Conservation (phyloP, 2,888 invertebrate genomes). For the Clepsis dumicolana region DNA sequence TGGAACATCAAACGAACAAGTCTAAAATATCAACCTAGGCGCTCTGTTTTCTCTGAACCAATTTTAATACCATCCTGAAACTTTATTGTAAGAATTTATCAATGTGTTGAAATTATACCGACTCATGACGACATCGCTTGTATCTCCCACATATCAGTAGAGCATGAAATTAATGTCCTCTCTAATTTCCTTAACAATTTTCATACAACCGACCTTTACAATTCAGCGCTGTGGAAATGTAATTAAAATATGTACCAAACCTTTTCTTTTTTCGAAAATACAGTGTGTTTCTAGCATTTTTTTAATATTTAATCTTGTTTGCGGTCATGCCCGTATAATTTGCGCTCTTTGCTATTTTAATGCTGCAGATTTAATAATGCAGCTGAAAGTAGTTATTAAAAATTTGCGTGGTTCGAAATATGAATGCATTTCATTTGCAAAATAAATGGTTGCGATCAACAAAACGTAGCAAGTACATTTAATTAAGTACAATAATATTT, state of each 20-base stretch:
- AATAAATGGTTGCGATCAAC: neutral
- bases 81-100: slow-evolving; percentile 4
- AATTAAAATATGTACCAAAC: slow-evolving; percentile 33
- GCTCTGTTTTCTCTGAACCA: neutral
- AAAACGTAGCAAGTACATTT: too few species aligned
- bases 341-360: neutral
- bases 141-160: neutral
- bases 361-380: neutral
- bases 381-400: neutral
- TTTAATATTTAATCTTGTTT: slow-evolving; percentile 50
- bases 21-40: neutral
- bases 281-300: slow-evolving; percentile 47
- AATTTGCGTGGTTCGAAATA: neutral
- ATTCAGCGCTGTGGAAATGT: slow-evolving; percentile 45
- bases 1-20: neutral
- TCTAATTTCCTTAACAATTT: slow-evolving; percentile 21
- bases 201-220: slow-evolving; percentile 40
- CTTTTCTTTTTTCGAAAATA: slow-evolving; percentile 36
- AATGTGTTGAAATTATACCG: neutral
- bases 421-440: neutral
- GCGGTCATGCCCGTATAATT: slow-evolving; percentile 34
- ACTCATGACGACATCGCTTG: neutral
- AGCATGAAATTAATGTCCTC: slow-evolving; percentile 8
- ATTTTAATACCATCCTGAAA: neutral
- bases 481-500: too few species aligned